Conservation (phyloP, 2,113 vertebrate species). For the Anser cygnoides region DNA sequence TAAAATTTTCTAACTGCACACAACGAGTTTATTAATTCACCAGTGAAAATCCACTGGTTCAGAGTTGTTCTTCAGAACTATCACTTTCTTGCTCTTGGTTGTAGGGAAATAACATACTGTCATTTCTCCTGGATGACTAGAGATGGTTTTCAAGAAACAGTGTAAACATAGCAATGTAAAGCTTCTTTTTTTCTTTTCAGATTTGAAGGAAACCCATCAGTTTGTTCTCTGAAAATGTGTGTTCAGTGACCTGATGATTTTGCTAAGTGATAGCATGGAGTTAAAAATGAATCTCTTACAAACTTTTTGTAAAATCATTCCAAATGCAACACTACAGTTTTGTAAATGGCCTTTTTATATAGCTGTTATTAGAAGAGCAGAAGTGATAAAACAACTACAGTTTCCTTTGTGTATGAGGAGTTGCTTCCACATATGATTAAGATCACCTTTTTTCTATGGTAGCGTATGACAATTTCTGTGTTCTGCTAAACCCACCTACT, state of each 20-base stretch:
- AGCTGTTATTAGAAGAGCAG: background rate
- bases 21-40: background rate
- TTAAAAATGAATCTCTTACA: background rate
- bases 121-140: background rate
- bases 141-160: background rate
- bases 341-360: background rate
- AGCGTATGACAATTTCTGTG: background rate
- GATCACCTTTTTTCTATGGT: background rate
- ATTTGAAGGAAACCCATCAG: background rate
- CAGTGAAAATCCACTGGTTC: background rate
- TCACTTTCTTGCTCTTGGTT: background rate
- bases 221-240: background rate
- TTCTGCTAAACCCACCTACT: background rate
- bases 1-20: background rate
- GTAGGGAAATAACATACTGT: background rate
- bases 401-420: background rate
- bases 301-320: background rate
- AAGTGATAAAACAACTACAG: background rate
- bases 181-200: background rate
- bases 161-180: background rate
- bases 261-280: background rate
- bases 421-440: background rate
- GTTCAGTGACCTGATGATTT: background rate
- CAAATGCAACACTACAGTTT: background rate
- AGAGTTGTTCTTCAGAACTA: background rate